phyloP scores from a whole-genome alignment of 2,113 vertebrate genomes.

The Rhabdornis inornatus region DNA sequence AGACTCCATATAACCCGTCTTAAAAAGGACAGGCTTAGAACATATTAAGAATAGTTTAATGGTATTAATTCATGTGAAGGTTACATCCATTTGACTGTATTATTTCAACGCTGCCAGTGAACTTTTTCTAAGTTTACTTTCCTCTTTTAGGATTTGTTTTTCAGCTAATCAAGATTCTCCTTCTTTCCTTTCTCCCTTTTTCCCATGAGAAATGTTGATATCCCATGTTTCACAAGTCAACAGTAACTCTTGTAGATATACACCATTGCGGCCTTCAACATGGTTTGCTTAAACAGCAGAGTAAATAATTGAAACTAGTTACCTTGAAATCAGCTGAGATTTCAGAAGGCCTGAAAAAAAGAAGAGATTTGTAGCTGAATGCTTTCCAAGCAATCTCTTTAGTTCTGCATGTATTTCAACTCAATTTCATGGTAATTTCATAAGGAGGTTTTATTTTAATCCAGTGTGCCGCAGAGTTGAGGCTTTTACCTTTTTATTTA shows the following conservation, averaged over 20 bases:
- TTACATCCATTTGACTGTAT: neutral
- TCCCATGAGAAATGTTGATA: neutral
- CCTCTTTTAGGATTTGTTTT: neutral
- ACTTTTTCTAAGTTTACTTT: neutral
- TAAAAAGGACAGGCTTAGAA: neutral
- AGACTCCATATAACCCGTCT: neutral
- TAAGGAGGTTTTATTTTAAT: slow-evolving; percentile 69
- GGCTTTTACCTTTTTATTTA: slow-evolving; percentile 28
- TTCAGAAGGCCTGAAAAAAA: slow-evolving; percentile 42
- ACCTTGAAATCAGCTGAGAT: slow-evolving; percentile 59
- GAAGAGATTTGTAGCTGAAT: slow-evolving; percentile 49
- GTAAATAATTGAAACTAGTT: slow-evolving; percentile 56
- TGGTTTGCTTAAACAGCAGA: slow-evolving; percentile 17
- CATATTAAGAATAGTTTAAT: neutral
- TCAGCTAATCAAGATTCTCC: neutral
- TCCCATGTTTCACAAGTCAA: neutral
- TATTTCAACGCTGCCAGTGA: neutral
- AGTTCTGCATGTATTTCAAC: slow-evolving; percentile 57
- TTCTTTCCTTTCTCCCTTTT: neutral
- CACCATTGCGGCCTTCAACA: neutral
- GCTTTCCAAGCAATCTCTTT: slow-evolving; percentile 68
- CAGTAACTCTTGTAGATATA: neutral
- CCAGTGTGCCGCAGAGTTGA: slow-evolving; percentile 7
- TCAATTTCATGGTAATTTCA: slow-evolving; percentile 69
- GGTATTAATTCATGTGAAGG: neutral